Percentiles rank a stretch among this genome's conserved stretches.
Evolutionary conservation across 2,797 vertebrate species (phyloP).

Genomic region (Sternotherus odoratus): DNA sequence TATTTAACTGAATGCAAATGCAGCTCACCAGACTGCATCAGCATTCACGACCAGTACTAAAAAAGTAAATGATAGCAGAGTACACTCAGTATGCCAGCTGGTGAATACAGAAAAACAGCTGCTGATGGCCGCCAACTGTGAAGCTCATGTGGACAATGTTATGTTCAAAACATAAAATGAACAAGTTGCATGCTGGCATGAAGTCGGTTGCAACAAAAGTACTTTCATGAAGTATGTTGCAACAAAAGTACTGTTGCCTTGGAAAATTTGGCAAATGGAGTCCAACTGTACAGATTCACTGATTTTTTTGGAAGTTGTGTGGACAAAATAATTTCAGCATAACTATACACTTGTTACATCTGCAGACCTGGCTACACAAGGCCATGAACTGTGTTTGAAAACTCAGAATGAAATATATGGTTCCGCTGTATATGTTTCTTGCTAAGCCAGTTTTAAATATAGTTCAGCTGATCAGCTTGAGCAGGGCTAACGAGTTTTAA

Average conservation of each 20-base stretch:
- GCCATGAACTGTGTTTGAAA: accelerated
- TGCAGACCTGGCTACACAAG: neutral
- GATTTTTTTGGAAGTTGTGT: neutral
- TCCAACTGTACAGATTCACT: neutral
- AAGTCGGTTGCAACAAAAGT: constrained; percentile 27
- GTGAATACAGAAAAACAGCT: constrained; percentile 58
- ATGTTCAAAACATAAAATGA: constrained; percentile 54
- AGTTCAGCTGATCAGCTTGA: neutral
- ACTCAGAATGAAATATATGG: accelerated
- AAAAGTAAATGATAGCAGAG: constrained; percentile 37
- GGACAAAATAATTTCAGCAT: neutral
- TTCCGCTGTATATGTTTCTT: neutral
- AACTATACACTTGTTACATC: neutral
- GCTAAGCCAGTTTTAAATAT: neutral
- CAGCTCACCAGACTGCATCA: neutral
- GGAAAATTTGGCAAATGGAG: constrained; percentile 41
- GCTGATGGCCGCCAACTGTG: constrained; percentile 42
- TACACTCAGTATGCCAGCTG: constrained; percentile 34
- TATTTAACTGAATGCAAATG: constrained; percentile 14
- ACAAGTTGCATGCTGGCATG: constrained; percentile 47
- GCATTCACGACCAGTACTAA: constrained; percentile 19
- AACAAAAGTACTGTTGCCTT: neutral
- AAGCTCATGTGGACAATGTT: constrained; percentile 37
- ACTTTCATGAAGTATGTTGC: constrained; percentile 27
- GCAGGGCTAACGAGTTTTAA: neutral